These are phyloP conservation scores for Tringa solitaria DNA, from an alignment of 2,113 vertebrate species.

Conservation along the genomic window DNA sequence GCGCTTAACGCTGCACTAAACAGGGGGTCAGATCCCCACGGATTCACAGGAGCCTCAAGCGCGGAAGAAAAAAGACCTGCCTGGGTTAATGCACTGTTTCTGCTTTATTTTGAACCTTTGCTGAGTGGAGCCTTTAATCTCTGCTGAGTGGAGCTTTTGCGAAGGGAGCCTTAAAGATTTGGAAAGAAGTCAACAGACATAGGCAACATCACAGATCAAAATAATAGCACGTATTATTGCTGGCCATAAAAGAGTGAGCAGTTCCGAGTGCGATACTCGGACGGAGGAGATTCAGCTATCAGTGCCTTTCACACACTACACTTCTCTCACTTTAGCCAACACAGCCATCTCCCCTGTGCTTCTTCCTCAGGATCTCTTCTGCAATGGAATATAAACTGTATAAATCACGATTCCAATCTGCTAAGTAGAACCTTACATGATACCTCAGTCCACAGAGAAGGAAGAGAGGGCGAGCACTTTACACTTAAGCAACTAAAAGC, in stretches of 20 bases:
- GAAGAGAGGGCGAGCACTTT: background rate
- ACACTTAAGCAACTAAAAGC: slow-evolving; percentile 22
- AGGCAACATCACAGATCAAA: slow-evolving; percentile 9
- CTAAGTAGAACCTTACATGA: background rate
- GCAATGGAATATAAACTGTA: background rate
- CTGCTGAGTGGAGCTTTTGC: slow-evolving; percentile 11
- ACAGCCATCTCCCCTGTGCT: background rate
- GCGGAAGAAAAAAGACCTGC: background rate
- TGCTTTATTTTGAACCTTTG: slow-evolving; percentile 12
- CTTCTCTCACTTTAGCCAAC: background rate
- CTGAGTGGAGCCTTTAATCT: slow-evolving; percentile 32
- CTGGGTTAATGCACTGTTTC: background rate
- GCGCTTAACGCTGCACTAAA: background rate
- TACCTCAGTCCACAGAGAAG: slow-evolving; percentile 11
- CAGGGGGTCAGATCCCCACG: background rate
- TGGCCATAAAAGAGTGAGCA: background rate
- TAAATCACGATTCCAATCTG: background rate
- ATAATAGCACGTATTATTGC: background rate
- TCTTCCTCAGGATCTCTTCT: background rate
- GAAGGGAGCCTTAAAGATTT: slow-evolving; percentile 10
- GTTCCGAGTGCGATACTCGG: background rate
- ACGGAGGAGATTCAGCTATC: background rate
- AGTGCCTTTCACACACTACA: background rate
- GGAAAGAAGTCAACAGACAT: background rate
- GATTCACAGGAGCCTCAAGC: background rate